A percentile compares a stretch with the other conserved stretches of the same genome.
phyloP scores from a whole-genome alignment of 1,140 invertebrate genomes.

The Drosophila lowei region DNA sequence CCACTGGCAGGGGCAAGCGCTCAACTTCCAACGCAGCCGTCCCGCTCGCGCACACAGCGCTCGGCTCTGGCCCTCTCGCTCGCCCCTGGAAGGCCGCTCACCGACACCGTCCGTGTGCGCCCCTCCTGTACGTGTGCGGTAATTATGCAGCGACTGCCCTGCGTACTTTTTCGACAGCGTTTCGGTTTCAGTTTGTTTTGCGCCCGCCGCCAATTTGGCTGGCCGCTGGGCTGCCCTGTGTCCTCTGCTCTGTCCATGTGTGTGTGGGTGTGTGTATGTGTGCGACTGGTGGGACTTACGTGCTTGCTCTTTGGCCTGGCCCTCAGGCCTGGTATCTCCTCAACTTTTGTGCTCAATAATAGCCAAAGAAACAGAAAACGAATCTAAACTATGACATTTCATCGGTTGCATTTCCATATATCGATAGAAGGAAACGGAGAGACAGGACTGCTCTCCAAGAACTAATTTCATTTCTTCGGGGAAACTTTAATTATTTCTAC shows the following conservation, averaged over 20 bases:
- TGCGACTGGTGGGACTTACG: conserved; percentile 31
- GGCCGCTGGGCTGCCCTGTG: conserved; percentile 34
- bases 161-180: conserved; percentile 27
- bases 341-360: conserved; percentile 14
- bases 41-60: not conserved
- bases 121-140: conserved; percentile 25
- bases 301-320: conserved; percentile 39
- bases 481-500: too few relatives aligned
- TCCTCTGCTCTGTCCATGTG: not conserved
- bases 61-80: conserved; percentile 9
- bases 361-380: too few relatives aligned
- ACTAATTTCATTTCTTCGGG: too few relatives aligned
- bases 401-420: too few relatives aligned
- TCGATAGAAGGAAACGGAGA: too few relatives aligned
- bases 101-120: conserved; percentile 55
- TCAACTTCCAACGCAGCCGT: conserved; percentile 7
- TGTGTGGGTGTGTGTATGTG: conserved; percentile 7
- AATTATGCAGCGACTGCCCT: conserved; percentile 53
- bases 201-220: conserved; percentile 70
- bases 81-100: conserved; percentile 56
- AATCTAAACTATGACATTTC: too few relatives aligned
- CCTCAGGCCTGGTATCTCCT: conserved; percentile 3
- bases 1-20: conserved; percentile 58
- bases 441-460: too few relatives aligned
- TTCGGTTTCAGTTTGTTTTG: conserved; percentile 73